These are phyloP conservation scores for Myanophis thanlyinensis DNA, from an alignment of 2,113 vertebrate species.

Conservation along the genomic window DNA sequence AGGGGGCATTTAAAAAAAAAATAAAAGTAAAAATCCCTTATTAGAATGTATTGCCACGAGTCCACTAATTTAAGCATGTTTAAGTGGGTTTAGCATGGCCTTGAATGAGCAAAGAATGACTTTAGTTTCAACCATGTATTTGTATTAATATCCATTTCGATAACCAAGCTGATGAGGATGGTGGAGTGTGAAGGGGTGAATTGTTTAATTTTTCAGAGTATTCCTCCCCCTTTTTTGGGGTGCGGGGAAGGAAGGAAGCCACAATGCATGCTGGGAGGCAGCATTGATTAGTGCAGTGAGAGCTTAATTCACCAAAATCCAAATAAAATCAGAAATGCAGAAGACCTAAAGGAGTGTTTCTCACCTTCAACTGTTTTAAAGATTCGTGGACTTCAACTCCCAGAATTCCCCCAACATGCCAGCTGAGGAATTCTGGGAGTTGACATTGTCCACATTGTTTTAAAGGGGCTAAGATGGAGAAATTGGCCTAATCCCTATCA, in stretches of 20 bases:
- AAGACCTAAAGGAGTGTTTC: background rate
- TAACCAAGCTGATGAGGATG: background rate
- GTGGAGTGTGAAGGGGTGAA: background rate
- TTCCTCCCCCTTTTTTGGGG: background rate
- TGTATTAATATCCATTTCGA: background rate
- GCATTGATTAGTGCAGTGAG: background rate
- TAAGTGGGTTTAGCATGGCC: background rate
- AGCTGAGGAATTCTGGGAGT: background rate
- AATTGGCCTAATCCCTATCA: background rate
- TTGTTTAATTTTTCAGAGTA: background rate
- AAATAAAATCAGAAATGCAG: background rate
- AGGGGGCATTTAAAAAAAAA: background rate
- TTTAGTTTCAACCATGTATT: background rate
- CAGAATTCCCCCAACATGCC: background rate
- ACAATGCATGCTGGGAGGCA: background rate
- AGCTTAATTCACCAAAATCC: background rate
- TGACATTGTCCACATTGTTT: background rate
- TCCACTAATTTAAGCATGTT: background rate
- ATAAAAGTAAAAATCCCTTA: background rate
- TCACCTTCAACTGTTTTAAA: background rate
- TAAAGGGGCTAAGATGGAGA: background rate
- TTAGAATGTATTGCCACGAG: background rate
- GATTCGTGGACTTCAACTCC: background rate
- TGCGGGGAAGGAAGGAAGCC: background rate
- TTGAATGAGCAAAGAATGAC: background rate